Evolutionary conservation across 2,888 invertebrate species (phyloP), one percentile per base, ranked within the genome.

Genomic region (Cheilosia vernalis): DNA sequence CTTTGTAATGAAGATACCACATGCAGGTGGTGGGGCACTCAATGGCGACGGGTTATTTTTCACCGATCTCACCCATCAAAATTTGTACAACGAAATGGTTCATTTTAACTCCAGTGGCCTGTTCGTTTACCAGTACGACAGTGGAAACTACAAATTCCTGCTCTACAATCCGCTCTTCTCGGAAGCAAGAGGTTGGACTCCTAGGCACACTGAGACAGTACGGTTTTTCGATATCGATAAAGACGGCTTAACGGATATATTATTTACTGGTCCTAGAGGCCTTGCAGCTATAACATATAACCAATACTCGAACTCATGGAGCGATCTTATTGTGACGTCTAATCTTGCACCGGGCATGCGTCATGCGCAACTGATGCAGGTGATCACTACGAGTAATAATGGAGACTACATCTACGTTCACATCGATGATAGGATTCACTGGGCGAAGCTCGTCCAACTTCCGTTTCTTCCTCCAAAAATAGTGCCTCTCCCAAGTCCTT

Each of bases 221-320:
- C 21, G 37, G 21, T 61, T 69, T 37, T 40, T 4, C 1, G 77
- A 77, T 19, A 17, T 77, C 10, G 60, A 77, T 19, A 4, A 15
- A 3, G 76, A 76, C 30, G 60, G 66, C 49, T 13, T 13, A 2
- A 19, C 13, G 4, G 77, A 77, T 10, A 77, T 77, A 51, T 10
- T 69, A 4, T 77, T 69, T n/a, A 77, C 60, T 2, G 77, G 77
- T 9, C 77, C 77, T 0, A 55, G 9, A 55, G 77, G 77, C 1
- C 21, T 61, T 13, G n/a, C 56, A 30, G 69, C 53, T 2, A 40
- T 69, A 2, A 55, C 60, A 0, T 77, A 53, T 30, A 37, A 69
- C 3, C 37, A 49, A 15, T 17, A 37, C 21, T 5, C 24, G 2
- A 58, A 76, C 27, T 6, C n/a, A 15, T 56, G 56, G 73, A 44